Conservation (phyloP, 2,888 invertebrate genomes). For the Adela reaumurella region DNA sequence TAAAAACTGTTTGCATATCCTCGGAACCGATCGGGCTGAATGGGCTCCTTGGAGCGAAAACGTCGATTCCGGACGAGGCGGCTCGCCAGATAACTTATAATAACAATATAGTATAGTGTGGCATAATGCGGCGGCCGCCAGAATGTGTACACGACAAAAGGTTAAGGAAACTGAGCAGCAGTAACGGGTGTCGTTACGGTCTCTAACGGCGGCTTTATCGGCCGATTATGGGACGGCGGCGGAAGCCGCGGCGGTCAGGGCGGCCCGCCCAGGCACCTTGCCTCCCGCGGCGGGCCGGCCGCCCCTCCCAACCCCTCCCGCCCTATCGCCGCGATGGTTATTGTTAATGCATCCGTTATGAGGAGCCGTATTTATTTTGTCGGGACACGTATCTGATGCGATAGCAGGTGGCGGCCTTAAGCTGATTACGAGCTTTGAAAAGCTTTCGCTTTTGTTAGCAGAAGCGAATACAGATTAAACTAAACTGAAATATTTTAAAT, state of each 20-base stretch:
- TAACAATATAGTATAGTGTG: not conserved
- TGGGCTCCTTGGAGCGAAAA: slow-evolving; percentile 9
- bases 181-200: slow-evolving; percentile 43
- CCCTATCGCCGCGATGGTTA: not conserved
- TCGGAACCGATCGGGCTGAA: not conserved
- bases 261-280: not conserved
- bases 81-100: slow-evolving; percentile 20
- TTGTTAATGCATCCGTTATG: slow-evolving; percentile 12
- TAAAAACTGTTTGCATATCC: not conserved
- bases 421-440: too few relatives aligned
- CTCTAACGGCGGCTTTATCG: slow-evolving; percentile 32
- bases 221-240: not conserved
- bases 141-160: slow-evolving; percentile 19
- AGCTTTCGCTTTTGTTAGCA: too few relatives aligned
- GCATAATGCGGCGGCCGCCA: not conserved
- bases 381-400: slow-evolving; percentile 5
- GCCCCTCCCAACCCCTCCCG: not conserved
- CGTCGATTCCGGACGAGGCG: slow-evolving; percentile 2
- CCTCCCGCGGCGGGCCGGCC: not conserved
- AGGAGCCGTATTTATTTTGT: slow-evolving; percentile 19
- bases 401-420: not conserved
- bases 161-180: slow-evolving; percentile 15
- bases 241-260: not conserved
- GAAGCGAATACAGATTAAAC: too few relatives aligned
- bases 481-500: too few relatives aligned